These are phyloP conservation scores for Rapana venosa DNA, from an alignment of 2,888 invertebrate genomes.

Conservation along the genomic window DNA sequence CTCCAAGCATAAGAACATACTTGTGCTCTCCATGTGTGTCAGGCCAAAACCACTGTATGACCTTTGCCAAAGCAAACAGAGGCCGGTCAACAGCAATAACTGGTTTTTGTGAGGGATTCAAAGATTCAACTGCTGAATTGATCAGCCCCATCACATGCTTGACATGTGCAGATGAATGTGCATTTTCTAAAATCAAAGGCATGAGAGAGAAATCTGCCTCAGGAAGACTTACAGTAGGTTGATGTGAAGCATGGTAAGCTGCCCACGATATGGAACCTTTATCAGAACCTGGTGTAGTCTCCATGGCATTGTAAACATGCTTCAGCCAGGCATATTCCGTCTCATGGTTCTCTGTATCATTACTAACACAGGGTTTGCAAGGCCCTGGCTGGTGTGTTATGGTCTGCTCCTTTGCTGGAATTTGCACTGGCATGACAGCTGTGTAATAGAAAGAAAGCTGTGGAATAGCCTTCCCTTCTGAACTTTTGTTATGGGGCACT, in stretches of 20 bases:
- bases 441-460: background rate
- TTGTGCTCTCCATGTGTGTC: slow-evolving; percentile 51
- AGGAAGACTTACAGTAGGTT: background rate
- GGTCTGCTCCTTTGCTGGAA: background rate
- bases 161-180: background rate
- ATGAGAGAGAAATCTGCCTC: background rate
- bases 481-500: background rate
- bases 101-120: slow-evolving; percentile 45
- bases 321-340: background rate
- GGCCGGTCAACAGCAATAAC: slow-evolving; percentile 64
- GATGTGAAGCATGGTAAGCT: background rate
- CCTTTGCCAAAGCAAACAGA: slow-evolving; percentile 64
- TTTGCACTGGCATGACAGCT: background rate
- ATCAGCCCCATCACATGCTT: slow-evolving; percentile 1
- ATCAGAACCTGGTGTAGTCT: slow-evolving; percentile 1
- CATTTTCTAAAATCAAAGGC: background rate
- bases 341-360: background rate
- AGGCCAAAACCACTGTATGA: slow-evolving; percentile 66
- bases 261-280: background rate
- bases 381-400: background rate
- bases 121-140: background rate
- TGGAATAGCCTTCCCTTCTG: background rate
- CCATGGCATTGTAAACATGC: background rate
- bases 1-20: background rate
- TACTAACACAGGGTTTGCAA: background rate